A percentile compares a stretch with the other conserved stretches of the same genome.
Evolutionary conservation across 2,888 invertebrate species (phyloP).

Genomic region (Drosophila yooni): DNA sequence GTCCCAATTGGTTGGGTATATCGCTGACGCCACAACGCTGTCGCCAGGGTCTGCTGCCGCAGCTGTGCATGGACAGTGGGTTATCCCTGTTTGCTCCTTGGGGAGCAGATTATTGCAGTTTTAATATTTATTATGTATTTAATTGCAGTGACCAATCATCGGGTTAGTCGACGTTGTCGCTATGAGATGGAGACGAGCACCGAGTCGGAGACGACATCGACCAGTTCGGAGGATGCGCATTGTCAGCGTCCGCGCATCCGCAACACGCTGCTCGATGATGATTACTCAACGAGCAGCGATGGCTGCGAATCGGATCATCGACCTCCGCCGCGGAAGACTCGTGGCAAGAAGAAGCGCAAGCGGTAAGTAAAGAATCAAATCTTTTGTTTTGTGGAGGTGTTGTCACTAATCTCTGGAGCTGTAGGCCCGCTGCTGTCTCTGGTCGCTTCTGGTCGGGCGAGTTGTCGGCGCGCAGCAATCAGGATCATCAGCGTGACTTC

Average conservation of each 20-base stretch:
- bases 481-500: slow-evolving; percentile 93
- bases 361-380: slow-evolving; percentile 32
- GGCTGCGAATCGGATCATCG: slow-evolving; percentile 84
- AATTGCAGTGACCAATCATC: slow-evolving; percentile 68
- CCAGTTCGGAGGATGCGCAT: slow-evolving; percentile 71
- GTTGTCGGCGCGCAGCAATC: slow-evolving; percentile 92
- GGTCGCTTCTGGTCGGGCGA: slow-evolving; percentile 91
- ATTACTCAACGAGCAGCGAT: slow-evolving; percentile 83
- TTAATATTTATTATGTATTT: neutral
- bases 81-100: neutral
- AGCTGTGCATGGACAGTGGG: slow-evolving; percentile 76
- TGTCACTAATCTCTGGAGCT: neutral
- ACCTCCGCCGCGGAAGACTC: slow-evolving; percentile 60
- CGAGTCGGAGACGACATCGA: slow-evolving; percentile 82
- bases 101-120: neutral
- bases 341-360: slow-evolving; percentile 69
- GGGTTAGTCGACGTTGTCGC: slow-evolving; percentile 67
- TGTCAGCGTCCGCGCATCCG: slow-evolving; percentile 54
- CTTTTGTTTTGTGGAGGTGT: neutral
- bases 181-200: slow-evolving; percentile 81
- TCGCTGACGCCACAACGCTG: slow-evolving; percentile 83
- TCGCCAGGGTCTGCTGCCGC: slow-evolving; percentile 83
- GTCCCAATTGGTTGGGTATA: slow-evolving; percentile 82
- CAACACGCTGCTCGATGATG: slow-evolving; percentile 45
- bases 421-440: slow-evolving; percentile 80